Evolutionary conservation across 2,797 vertebrate genomes (phyloP).

Genomic region (Rhinogobio ventralis): DNA sequence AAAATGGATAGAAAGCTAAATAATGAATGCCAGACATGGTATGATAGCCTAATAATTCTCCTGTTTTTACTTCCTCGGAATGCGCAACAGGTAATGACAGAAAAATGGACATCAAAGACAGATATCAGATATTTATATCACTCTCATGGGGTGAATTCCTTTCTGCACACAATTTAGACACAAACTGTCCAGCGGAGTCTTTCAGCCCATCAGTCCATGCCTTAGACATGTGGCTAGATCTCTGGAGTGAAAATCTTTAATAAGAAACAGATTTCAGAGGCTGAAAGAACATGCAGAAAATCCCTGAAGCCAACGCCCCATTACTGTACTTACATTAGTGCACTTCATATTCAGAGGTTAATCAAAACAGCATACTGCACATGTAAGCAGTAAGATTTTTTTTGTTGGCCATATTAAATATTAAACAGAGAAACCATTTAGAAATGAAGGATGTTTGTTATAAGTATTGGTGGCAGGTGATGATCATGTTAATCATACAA

Average conservation of each 20-base stretch:
- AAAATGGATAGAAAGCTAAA: slow-evolving; percentile 6
- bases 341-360: slow-evolving; percentile 4
- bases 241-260: slow-evolving; percentile 69
- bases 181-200: slow-evolving; percentile 17
- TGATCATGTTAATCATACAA: not conserved
- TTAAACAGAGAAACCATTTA: not conserved
- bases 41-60: not conserved
- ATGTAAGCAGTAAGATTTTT: not conserved
- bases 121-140: not conserved
- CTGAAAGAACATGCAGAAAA: slow-evolving; percentile 68
- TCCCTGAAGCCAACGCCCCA: slow-evolving; percentile 73
- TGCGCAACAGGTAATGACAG: slow-evolving; percentile 14
- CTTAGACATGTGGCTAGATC: slow-evolving; percentile 66
- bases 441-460: not conserved
- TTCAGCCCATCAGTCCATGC: slow-evolving; percentile 26
- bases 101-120: slow-evolving; percentile 29
- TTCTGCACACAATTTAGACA: slow-evolving; percentile 31
- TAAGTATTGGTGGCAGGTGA: not conserved
- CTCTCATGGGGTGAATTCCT: slow-evolving; percentile 30
- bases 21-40: not conserved
- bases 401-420: not conserved
- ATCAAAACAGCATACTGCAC: not conserved
- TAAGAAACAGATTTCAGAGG: slow-evolving; percentile 78
- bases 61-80: slow-evolving; percentile 8
- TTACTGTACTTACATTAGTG: slow-evolving; percentile 23